Percentiles rank a stretch among this genome's conserved stretches.
Conservation (phyloP, 2,888 invertebrate species). For the Mellilla xanthometata region DNA sequence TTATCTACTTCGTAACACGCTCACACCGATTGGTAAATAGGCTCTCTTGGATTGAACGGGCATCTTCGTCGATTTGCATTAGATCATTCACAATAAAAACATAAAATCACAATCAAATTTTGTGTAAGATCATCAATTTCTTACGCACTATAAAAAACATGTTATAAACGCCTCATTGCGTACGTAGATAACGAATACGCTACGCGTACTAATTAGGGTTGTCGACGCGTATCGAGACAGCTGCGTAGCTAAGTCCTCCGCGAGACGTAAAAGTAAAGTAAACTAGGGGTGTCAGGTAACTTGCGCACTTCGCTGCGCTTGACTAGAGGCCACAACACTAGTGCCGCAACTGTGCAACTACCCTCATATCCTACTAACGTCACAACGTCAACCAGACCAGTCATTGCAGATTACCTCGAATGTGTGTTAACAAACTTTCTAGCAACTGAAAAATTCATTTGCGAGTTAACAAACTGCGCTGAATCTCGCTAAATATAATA, state of each 20-base stretch:
- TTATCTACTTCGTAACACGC: no score
- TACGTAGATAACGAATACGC: constrained; percentile 15
- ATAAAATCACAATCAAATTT: no score
- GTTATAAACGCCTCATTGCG: no score
- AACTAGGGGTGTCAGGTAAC: constrained; percentile 63
- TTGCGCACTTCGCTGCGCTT: constrained; percentile 41
- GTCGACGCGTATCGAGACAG: constrained; percentile 49
- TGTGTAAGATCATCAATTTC: no score
- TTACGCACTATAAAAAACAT: no score
- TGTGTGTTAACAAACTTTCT: background rate
- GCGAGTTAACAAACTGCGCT: no score
- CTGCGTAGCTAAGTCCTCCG: constrained; percentile 54
- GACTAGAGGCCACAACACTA: constrained; percentile 22
- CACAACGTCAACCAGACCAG: background rate
- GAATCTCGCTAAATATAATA: no score
- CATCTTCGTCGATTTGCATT: no score
- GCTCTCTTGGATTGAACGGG: no score
- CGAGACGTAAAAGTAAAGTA: constrained; percentile 52
- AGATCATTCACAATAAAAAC: no score
- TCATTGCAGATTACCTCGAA: background rate
- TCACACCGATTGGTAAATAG: no score
- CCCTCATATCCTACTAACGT: background rate
- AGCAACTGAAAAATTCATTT: no score
- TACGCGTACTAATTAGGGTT: constrained; percentile 20
- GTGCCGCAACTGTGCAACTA: background rate